Conservation (phyloP, 2,113 vertebrate genomes). For the Epinephelus fuscoguttatus region DNA sequence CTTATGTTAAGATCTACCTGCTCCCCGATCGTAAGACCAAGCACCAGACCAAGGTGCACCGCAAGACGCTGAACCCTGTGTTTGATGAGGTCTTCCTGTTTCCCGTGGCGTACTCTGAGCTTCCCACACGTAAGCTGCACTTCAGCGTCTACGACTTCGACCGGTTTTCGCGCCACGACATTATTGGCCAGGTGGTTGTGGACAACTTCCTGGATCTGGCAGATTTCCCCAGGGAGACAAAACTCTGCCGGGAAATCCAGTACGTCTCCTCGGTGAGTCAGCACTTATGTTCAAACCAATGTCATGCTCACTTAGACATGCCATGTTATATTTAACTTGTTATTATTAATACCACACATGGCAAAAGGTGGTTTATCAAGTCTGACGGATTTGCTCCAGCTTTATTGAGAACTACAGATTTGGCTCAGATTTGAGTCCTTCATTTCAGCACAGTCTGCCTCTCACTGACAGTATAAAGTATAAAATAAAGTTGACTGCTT, state of each 20-base stretch:
- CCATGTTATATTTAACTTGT: slow-evolving; percentile 10
- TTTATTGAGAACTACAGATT: not conserved
- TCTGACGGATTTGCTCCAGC: slow-evolving; percentile 7
- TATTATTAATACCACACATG: slow-evolving; percentile 9
- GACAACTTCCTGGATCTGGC: slow-evolving; percentile 99
- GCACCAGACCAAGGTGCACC: slow-evolving; percentile 99
- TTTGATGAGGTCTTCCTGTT: slow-evolving; percentile 99
- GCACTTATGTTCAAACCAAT: not conserved
- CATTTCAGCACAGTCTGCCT: not conserved
- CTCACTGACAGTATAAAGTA: slow-evolving; percentile 11
- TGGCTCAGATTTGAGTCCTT: not conserved
- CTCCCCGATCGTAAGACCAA: slow-evolving; percentile 98
- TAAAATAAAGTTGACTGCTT: not conserved
- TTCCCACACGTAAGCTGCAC: slow-evolving; percentile 94
- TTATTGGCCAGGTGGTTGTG: slow-evolving; percentile 98
- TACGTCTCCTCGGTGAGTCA: slow-evolving; percentile 97
- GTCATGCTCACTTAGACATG: slow-evolving; percentile 13
- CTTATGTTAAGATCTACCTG: slow-evolving; percentile 98
- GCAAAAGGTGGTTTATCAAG: not conserved
- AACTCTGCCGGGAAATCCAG: slow-evolving; percentile 95
- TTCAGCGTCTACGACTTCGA: slow-evolving; percentile 99
- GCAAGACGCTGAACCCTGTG: slow-evolving; percentile 97
- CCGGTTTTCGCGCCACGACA: slow-evolving; percentile 97
- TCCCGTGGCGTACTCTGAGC: slow-evolving; percentile 95
- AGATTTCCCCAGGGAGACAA: slow-evolving; percentile 97